Conservation (phyloP, 2,113 vertebrate species). For the Athene noctua region DNA sequence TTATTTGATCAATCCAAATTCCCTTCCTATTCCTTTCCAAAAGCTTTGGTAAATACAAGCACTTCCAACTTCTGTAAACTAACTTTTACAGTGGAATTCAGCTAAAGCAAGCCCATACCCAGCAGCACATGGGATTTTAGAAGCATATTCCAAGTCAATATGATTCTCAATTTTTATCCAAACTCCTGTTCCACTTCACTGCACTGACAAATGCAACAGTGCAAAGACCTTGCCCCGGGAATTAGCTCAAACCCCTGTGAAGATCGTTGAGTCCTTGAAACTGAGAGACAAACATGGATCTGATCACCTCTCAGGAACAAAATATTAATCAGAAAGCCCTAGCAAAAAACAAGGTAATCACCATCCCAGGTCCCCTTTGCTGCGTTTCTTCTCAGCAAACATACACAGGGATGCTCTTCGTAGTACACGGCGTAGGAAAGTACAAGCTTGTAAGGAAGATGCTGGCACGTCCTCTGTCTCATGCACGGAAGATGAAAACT, state of each 20-base stretch:
- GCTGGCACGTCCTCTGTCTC: background rate
- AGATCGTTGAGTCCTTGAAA: background rate
- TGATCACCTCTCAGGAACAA: background rate
- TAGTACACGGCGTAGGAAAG: background rate
- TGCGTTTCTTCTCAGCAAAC: background rate
- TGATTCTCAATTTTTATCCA: background rate
- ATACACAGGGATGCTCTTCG: background rate
- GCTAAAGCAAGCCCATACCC: background rate
- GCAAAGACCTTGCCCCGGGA: background rate
- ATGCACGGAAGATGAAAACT: background rate
- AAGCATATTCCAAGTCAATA: background rate
- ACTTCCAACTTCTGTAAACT: background rate
- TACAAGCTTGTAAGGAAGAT: background rate
- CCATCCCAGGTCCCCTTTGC: background rate
- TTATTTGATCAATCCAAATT: background rate
- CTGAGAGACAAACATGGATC: background rate
- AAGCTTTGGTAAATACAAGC: background rate
- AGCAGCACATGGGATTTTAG: background rate
- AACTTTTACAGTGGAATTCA: background rate
- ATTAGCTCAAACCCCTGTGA: background rate
- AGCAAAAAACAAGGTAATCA: background rate
- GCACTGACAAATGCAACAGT: background rate
- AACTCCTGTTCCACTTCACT: background rate
- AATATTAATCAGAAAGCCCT: background rate
- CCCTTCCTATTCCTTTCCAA: background rate